Evolutionary conservation across 2,797 vertebrate species (phyloP).

Genomic region (Toxotes lorentzi): DNA sequence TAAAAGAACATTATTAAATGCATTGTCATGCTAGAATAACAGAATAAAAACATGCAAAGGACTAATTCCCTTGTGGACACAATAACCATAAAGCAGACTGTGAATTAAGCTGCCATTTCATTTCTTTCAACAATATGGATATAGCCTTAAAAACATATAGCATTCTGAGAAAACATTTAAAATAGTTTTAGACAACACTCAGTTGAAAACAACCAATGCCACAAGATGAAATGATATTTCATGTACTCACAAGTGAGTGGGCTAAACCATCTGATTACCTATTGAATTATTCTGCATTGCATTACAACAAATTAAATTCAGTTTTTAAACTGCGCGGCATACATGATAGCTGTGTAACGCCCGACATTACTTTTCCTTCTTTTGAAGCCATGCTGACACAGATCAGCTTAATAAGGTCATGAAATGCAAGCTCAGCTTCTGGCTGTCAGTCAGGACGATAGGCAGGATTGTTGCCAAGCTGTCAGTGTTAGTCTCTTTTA

Average conservation of each 20-base stretch:
- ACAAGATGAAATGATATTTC: background rate
- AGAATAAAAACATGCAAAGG: slow-evolving; percentile 11
- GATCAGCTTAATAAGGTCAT: slow-evolving; percentile 63
- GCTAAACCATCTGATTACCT: slow-evolving; percentile 7
- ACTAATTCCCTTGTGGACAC: background rate
- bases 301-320: slow-evolving; percentile 21
- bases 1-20: slow-evolving; percentile 18
- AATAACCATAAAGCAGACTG: background rate
- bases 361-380: slow-evolving; percentile 29
- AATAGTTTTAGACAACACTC: background rate
- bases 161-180: background rate
- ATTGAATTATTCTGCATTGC: background rate
- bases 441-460: slow-evolving; percentile 62
- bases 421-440: slow-evolving; percentile 66
- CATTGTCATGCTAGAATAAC: background rate
- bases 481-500: slow-evolving; percentile 40
- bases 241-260: background rate
- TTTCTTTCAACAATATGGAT: background rate
- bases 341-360: slow-evolving; percentile 19
- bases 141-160: background rate
- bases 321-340: background rate
- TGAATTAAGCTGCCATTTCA: background rate
- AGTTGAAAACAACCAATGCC: slow-evolving; percentile 2
- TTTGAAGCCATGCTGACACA: slow-evolving; percentile 56
- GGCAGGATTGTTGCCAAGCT: slow-evolving; percentile 63